These are phyloP conservation scores for Phrynocephalus versicolor DNA, from an alignment of 2,113 vertebrate species.

Conservation along the genomic window DNA sequence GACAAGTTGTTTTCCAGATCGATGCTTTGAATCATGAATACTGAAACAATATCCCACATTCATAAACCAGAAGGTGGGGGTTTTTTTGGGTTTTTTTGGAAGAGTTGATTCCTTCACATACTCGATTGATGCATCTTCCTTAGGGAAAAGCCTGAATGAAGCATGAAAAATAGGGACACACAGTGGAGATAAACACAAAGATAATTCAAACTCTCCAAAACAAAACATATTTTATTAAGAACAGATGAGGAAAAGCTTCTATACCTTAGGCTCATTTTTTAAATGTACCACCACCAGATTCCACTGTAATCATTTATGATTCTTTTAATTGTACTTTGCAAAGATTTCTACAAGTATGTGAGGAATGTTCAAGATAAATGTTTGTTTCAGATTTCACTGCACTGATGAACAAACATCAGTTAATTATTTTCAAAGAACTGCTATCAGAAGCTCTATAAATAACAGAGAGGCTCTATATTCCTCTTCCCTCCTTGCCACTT, in stretches of 20 bases:
- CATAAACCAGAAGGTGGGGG: no score
- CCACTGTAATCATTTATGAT: not conserved
- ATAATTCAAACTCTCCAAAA: not conserved
- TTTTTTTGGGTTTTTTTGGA: not conserved
- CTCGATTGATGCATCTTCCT: conserved; percentile 2
- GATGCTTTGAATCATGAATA: not conserved
- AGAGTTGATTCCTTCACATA: not conserved
- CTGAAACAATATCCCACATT: not conserved
- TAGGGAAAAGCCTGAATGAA: conserved; percentile 9
- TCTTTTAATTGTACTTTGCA: not conserved
- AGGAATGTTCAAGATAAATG: not conserved
- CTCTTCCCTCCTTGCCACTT: not conserved
- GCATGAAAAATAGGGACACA: not conserved
- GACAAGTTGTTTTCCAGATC: no score
- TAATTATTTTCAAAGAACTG: not conserved
- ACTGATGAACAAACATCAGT: not conserved
- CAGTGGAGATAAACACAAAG: not conserved
- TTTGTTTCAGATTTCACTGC: not conserved
- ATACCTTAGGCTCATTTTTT: not conserved
- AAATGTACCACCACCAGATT: not conserved
- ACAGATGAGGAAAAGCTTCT: not conserved
- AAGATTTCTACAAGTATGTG: not conserved
- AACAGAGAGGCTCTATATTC: not conserved
- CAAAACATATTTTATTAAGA: not conserved
- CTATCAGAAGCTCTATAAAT: not conserved